phyloP scores from a whole-genome alignment of 2,888 invertebrate genomes.

The Zaprionus lineosus region DNA sequence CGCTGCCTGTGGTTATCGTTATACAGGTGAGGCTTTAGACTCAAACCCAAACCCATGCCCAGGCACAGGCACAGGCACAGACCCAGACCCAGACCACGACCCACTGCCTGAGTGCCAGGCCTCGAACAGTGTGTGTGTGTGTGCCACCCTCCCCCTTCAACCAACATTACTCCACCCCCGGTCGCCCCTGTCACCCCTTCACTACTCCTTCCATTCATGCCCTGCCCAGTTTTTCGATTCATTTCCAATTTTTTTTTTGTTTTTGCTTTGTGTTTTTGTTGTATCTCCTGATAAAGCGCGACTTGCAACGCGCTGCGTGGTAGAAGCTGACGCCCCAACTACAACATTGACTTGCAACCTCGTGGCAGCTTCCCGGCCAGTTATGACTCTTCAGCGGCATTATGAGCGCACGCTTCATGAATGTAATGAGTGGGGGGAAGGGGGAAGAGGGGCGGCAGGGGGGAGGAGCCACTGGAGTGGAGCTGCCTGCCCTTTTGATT shows the following conservation, averaged over 20 bases:
- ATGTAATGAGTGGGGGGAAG: slow-evolving; percentile 3
- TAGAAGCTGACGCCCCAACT: slow-evolving; percentile 55
- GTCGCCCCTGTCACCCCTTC: too few relatives aligned
- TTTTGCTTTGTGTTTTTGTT: slow-evolving; percentile 12
- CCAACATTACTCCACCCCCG: too few relatives aligned
- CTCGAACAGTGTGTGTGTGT: not conserved
- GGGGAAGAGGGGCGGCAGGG: not conserved
- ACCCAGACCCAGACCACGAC: slow-evolving; percentile 11
- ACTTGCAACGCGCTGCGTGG: slow-evolving; percentile 74
- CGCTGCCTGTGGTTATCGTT: slow-evolving; percentile 61
- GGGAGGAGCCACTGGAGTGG: slow-evolving; percentile 2
- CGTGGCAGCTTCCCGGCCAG: slow-evolving; percentile 21
- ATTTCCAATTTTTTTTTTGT: slow-evolving; percentile 12
- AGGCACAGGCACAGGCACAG: slow-evolving; percentile 11
- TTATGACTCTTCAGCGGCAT: slow-evolving; percentile 42
- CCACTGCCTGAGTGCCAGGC: slow-evolving; percentile 21
- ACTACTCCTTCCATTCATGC: not conserved
- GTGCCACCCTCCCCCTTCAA: too few relatives aligned
- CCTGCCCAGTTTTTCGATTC: slow-evolving; percentile 33
- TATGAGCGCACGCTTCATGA: slow-evolving; percentile 70
- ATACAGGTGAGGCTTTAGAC: slow-evolving; percentile 62
- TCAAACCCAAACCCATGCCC: slow-evolving; percentile 17
- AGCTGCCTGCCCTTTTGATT: slow-evolving; percentile 59
- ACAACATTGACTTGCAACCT: slow-evolving; percentile 15
- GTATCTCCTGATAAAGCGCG: slow-evolving; percentile 77